Base-by-base conservation (phyloP, 1,140 invertebrate genomes). In the Pogonomyrmex californicus region DNA sequence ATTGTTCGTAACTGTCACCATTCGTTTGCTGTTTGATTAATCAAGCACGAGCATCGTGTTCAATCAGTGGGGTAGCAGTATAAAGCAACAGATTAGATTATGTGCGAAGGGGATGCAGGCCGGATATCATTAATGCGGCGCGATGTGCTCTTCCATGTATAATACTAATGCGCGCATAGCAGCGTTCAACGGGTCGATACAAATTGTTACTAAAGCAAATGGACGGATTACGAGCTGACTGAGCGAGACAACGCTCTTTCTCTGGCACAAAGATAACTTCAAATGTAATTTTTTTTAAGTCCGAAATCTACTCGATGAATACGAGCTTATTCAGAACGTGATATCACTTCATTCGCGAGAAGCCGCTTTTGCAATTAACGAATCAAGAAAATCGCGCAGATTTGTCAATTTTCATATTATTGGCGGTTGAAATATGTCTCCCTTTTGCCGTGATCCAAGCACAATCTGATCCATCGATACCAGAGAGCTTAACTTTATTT, bases 191-290 rank as follows among this genome's bases (percentile, higher is more conserved):
- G 63, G 79, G 73, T 91, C 87, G 77, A 90, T 91, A 82, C 83
- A 78, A 23, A 76, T 90, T 88, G 88, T 92, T 93, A 86, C 83
- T 82, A 85, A 89, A 88, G 90, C 89, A 91, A 93, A 92, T 89
- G 89, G 85, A 75, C 71, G 85, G 87, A 92, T 91, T 92, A 88
- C 86, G 78, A 88, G 58, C 87, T 60, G 76, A 81, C 36, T 81
- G 78, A 54, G 85, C 65, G 87, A 88, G 87, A 85, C 51, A 86
- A 66, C 14, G 65, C 60, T 85, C 54, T 89, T 87, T 90, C 30
- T 85, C 85, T 12, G 38, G 10, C 4, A 12, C 4, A 38, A 23
- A 49, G 36, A 58, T 7, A 36, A 9, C 30, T 79, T 36, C 33
- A 54, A 17, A 14, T 9, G 1, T 17, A 41, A 12, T 71, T 62